Evolutionary conservation across 53 echinoderm and acorn worm genomes (phyloP), one percentile per base, ranked within the genome.

Genomic region (Antedon mediterranea): DNA sequence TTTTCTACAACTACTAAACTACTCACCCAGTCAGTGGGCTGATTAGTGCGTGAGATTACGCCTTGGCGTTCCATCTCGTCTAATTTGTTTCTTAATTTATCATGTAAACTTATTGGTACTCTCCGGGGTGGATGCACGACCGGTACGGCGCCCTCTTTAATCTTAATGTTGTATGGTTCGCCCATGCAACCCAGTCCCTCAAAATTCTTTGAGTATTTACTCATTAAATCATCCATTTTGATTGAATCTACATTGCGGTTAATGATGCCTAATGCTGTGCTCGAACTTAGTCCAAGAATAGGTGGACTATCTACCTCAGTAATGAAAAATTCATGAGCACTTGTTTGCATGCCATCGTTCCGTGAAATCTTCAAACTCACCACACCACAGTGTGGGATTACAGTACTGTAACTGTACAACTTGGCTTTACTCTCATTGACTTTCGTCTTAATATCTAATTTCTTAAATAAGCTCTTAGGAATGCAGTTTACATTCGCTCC

Each of bases 21-120:
- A 30, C 73, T 72, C 29, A 85, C 84, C 88, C 85, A 89, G 7
- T 89, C 79, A 27, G 84, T 76, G 31, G 87, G 87, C 72, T 75
- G 32, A 8, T 84, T 73, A 7, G 80, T 73, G 30, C 72, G 30
- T 29, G 32, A 14, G 11, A 83, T 79, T 11, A 83, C 79, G 0
- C 71, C 71, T 29, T 71, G 34, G 9, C 75, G 71, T 33, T 81
- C 77, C 84, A 84, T 87, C 20, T 76, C 71, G 18, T 84, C 81
- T 43, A 84, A 30, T 31, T 80, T 81, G 23, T 0, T 32, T 31
- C 81, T 84, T 6, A 84, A 33, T 28, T 57, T 27, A 20, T 77
- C 80, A 26, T 79, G 32, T 0, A 88, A 43, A 30, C 73, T 31
- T 31, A 81, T 73, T 0, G 84, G 84, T 6, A 88, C 81, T 74